A percentile compares a stretch with the other conserved stretches of the same genome.
These are phyloP conservation scores for Hesperia comma DNA, from an alignment of 2,888 invertebrate species.

Conservation along the genomic window DNA sequence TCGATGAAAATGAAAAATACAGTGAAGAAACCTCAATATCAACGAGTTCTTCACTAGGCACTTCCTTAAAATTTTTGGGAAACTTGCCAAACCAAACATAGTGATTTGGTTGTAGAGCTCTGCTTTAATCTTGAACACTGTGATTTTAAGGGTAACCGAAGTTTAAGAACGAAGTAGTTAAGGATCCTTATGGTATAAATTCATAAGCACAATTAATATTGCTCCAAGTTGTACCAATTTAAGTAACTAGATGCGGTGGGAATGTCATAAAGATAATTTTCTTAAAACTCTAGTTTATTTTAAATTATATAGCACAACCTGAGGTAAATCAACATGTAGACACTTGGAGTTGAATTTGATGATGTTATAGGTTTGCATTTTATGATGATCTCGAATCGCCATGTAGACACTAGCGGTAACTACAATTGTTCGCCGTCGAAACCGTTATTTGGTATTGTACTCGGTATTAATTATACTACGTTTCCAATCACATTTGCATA, in stretches of 20 bases:
- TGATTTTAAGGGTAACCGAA: too few species aligned
- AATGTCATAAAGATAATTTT: not conserved
- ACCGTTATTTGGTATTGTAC: conserved; percentile 60
- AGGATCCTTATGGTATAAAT: not conserved
- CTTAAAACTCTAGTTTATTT: conserved; percentile 5
- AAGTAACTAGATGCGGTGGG: conserved; percentile 14
- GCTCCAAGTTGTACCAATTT: conserved; percentile 1
- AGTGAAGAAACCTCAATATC: too few species aligned
- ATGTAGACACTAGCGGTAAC: conserved; percentile 45
- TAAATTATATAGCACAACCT: conserved; percentile 8
- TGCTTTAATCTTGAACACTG: too few species aligned
- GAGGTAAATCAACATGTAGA: not conserved
- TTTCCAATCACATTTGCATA: conserved; percentile 40
- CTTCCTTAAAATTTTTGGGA: too few species aligned
- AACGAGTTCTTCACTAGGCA: too few species aligned
- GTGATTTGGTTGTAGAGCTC: too few species aligned
- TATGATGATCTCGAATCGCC: conserved; percentile 18
- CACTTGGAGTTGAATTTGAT: not conserved
- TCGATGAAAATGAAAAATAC: too few species aligned
- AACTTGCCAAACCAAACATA: too few species aligned
- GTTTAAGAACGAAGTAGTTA: not conserved
- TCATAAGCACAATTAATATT: not conserved
- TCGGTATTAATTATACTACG: conserved; percentile 51
- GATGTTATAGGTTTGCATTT: not conserved
- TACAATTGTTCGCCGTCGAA: conserved; percentile 50